phyloP scores from a whole-genome alignment of 2,113 vertebrate genomes.

The Brachypteracias leptosomus region DNA sequence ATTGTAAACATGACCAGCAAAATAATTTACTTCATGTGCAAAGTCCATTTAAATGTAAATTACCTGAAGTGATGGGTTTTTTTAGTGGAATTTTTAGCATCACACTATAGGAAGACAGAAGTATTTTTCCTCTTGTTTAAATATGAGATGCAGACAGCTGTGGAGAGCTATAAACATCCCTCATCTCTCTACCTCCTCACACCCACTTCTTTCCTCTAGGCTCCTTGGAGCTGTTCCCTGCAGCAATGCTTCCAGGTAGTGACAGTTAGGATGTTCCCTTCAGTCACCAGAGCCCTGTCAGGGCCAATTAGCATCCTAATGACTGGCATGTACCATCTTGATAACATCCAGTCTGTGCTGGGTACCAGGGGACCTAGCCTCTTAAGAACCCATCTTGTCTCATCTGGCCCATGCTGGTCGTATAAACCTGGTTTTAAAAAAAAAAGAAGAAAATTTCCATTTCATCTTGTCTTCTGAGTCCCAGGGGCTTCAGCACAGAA shows the following conservation, averaged over 20 bases:
- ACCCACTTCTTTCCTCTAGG: conserved; percentile 29
- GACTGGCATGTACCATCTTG: conserved; percentile 55
- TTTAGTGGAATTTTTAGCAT: conserved; percentile 51
- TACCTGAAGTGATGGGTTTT: conserved; percentile 35
- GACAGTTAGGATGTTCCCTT: conserved; percentile 28
- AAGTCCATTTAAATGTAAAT: conserved; percentile 76
- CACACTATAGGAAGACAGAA: not conserved
- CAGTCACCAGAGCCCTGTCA: conserved; percentile 54
- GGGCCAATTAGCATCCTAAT: conserved; percentile 63
- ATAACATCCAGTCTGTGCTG: not conserved
- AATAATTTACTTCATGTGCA: conserved; percentile 44
- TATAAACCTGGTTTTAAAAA: not conserved
- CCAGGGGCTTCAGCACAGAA: conserved; percentile 17
- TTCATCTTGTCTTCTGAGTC: conserved; percentile 23
- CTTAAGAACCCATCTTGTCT: conserved; percentile 11
- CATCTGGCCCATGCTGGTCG: not conserved
- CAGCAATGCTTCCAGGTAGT: conserved; percentile 56
- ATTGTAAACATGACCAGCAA: conserved; percentile 56
- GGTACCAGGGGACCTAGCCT: not conserved
- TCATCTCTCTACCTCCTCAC: not conserved
- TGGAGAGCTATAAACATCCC: conserved; percentile 21
- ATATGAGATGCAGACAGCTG: conserved; percentile 21
- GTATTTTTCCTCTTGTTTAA: conserved; percentile 6
- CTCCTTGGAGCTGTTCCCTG: conserved; percentile 51
- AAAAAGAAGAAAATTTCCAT: not conserved